Evolutionary conservation across 2,888 invertebrate genomes (phyloP), one percentile per base, ranked within the genome.

Genomic region (Aphrophora alni): DNA sequence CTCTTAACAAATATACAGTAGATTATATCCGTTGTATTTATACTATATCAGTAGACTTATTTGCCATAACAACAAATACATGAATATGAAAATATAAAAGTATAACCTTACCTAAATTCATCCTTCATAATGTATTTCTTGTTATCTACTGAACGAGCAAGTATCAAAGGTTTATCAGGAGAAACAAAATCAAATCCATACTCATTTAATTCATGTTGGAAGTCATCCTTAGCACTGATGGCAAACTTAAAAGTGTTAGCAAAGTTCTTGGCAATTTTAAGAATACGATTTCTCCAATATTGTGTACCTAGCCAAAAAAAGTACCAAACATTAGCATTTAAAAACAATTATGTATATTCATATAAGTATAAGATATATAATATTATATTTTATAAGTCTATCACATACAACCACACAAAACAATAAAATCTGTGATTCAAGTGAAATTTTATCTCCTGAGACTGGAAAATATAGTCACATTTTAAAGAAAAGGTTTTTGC

Each of bases 231-330:
- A 88, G 95, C 93, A 88, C 97, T 95, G 84, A 99, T 91, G 0
- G 98, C 98, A 90, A 98, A 99, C 85, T 90, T 93, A 59, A 95
- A 91, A 72, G 92, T 91, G 38, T 90, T 91, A 73, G 91, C 88
- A 87, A 92, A 90, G 83, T 93, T 92, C 87, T 95, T 92, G 82
- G 95, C 95, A 14, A 96, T 94, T 90, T 98, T 98, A 86, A 98
- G 92, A 76, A 98, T 93, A 84, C 98, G 93, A 90, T 98, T 98
- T 86, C 98, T 94, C 98, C 99, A 99, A 91, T 99, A 99, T 90
- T 99, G 98, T 77, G 98, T 98, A 75, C 97, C 90, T 90, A 80
- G 1, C 2, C 5, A 59, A 59, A 59, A 21, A 10, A 81, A 17
- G 26, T 44, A 71, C 7, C 8, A 71, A 81, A 38, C 17, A 17